Conservation (phyloP, 2,888 invertebrate species). For the Pollenia labialis region DNA sequence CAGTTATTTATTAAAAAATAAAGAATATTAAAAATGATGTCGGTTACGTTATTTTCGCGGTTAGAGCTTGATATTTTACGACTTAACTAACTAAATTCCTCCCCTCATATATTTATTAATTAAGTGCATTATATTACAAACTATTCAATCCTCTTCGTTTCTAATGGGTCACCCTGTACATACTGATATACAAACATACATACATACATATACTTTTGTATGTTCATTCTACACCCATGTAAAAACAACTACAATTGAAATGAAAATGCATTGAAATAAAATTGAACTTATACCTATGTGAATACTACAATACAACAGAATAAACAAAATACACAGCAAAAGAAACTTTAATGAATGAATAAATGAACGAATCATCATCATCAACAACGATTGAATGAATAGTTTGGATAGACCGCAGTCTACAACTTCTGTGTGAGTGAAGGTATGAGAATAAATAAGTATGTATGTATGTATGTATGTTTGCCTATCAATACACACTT, state of each 20-base stretch:
- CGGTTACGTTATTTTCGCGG: no score
- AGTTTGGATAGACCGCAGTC: slow-evolving; percentile 10
- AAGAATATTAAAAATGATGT: no score
- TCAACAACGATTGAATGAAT: slow-evolving; percentile 22
- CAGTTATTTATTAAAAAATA: no score
- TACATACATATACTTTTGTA: no score
- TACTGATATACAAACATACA: no score
- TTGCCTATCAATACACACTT: slow-evolving; percentile 1
- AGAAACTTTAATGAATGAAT: slow-evolving; percentile 49
- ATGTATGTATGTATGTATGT: background rate
- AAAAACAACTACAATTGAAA: slow-evolving; percentile 15
- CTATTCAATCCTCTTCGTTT: no score
- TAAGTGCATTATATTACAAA: no score
- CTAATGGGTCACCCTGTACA: no score
- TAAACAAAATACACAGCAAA: slow-evolving; percentile 29
- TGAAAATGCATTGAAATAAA: slow-evolving; percentile 5
- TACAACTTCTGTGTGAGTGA: background rate
- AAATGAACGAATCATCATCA: slow-evolving; percentile 9
- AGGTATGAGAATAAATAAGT: background rate
- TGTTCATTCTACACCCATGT: background rate
- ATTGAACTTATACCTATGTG: background rate
- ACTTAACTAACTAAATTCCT: no score
- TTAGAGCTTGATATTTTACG: no score
- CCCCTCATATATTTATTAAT: no score
- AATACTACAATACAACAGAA: slow-evolving; percentile 4